These are phyloP conservation scores for Sycobia sp. DNA, from an alignment of 1,140 invertebrate species.

Conservation along the genomic window DNA sequence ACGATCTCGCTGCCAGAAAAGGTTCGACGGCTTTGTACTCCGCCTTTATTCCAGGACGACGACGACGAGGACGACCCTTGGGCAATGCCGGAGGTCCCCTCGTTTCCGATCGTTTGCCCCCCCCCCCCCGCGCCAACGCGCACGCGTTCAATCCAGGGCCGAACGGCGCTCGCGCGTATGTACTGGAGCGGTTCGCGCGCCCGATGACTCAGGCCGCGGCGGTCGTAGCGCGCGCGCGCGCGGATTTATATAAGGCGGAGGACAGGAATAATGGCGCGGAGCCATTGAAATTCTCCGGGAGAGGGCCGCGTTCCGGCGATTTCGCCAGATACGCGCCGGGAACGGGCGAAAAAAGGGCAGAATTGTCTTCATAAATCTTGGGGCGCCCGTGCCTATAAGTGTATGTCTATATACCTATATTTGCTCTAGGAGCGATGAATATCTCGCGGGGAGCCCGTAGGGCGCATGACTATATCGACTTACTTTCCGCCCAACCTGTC, in stretches of 20 bases:
- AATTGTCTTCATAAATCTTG: conserved; percentile 26
- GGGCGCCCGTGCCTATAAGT: not conserved
- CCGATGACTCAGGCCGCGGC: conserved; percentile 1
- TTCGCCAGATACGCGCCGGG: conserved; percentile 12
- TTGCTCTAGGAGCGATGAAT: conserved; percentile 10
- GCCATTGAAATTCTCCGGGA: conserved; percentile 16
- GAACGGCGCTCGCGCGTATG: not conserved
- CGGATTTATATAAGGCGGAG: not conserved
- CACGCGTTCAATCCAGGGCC: not conserved
- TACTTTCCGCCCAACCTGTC: no score
- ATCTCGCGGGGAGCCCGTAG: conserved; percentile 3
- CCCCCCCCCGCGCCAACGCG: no score
- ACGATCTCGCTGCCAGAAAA: no score
- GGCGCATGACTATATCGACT: no score
- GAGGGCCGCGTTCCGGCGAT: conserved; percentile 1
- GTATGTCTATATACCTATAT: no score
- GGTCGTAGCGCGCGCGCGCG: not conserved
- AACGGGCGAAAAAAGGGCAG: no score
- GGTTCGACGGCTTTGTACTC: no score
- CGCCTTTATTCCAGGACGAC: no score
- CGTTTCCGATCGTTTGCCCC: no score
- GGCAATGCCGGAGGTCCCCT: no score
- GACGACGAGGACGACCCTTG: no score
- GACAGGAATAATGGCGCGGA: no score
- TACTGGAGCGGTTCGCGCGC: not conserved